Evolutionary conservation across 92 coral and sea anemone species (phyloP).

Genomic region (Palythoa caribaeorum): DNA sequence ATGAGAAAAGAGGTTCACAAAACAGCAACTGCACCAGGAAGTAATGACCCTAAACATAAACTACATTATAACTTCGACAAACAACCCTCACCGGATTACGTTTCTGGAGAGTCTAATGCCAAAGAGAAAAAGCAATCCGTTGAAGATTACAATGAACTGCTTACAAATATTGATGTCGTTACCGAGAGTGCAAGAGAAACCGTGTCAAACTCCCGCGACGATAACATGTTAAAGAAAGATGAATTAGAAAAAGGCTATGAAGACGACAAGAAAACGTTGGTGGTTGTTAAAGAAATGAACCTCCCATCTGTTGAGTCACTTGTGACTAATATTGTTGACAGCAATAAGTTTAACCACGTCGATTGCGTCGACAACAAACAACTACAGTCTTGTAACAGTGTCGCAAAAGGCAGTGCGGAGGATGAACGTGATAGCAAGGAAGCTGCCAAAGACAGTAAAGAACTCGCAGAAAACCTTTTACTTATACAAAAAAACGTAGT

Average conservation of each 20-base stretch:
- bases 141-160: background rate
- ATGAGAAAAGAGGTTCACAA: conserved; percentile 40
- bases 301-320: conserved; percentile 5
- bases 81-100: background rate
- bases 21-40: background rate
- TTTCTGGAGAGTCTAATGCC: background rate
- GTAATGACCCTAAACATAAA: conserved; percentile 16
- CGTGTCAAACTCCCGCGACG: background rate
- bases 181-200: conserved; percentile 18
- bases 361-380: background rate
- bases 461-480: no score
- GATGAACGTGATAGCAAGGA: no score
- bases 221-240: background rate
- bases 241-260: background rate
- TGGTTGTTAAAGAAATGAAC: conserved; percentile 15
- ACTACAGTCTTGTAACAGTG: background rate
- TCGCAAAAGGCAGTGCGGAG: no score
- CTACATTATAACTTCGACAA: background rate
- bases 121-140: background rate
- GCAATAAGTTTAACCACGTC: background rate
- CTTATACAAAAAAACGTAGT: no score
- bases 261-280: conserved; percentile 1
- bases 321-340: conserved; percentile 17
- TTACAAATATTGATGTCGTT: background rate
- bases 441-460: no score